Evolutionary conservation across 2,888 invertebrate genomes (phyloP).

Genomic region (Dichetophora obliterata): DNA sequence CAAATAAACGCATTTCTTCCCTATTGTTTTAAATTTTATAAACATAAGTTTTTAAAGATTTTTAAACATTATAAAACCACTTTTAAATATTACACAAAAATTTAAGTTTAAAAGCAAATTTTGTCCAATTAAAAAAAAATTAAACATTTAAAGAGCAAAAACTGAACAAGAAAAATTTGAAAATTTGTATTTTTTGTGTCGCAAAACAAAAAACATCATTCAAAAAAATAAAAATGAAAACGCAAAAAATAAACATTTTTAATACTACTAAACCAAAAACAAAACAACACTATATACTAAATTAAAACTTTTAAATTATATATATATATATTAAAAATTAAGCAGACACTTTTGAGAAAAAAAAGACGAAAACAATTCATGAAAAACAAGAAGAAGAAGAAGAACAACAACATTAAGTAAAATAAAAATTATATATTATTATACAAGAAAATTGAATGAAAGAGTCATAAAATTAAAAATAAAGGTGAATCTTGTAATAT

Average conservation of each 20-base stretch:
- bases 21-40: conserved; percentile 63
- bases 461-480: conserved; percentile 51
- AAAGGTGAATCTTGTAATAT: conserved; percentile 69
- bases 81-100: conserved; percentile 53
- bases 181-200: conserved; percentile 25
- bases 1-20: conserved; percentile 48
- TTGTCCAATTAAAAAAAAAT: not conserved
- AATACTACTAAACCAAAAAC: conserved; percentile 28
- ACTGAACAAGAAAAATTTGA: conserved; percentile 4
- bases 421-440: conserved; percentile 62
- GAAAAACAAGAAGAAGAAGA: conserved; percentile 21
- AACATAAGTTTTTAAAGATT: conserved; percentile 55
- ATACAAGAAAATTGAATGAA: conserved; percentile 60
- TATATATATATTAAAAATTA: conserved; percentile 15
- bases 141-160: not conserved
- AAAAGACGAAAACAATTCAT: not conserved
- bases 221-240: conserved; percentile 2
- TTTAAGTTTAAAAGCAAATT: conserved; percentile 47
- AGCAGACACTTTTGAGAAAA: conserved; percentile 10
- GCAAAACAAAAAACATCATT: not conserved
- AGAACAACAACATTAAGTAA: conserved; percentile 46
- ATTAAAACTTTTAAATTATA: conserved; percentile 25
- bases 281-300: conserved; percentile 30
- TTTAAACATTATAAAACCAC: not conserved
- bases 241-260: conserved; percentile 13